phyloP scores from a whole-genome alignment of 2,888 invertebrate species.

The Lasius platythorax region DNA sequence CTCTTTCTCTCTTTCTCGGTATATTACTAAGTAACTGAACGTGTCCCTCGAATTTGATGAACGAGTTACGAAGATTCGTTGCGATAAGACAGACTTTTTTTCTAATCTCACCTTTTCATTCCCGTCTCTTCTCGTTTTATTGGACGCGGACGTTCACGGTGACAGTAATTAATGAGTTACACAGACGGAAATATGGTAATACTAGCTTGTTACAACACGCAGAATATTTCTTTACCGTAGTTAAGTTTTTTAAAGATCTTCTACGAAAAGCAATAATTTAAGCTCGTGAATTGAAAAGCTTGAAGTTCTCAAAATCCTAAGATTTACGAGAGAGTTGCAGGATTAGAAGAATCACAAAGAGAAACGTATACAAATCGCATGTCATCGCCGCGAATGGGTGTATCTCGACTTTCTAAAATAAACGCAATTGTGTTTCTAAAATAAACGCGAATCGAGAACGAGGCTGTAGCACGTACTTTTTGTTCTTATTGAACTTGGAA shows the following conservation, averaged over 20 bases:
- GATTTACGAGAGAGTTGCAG: conserved; percentile 17
- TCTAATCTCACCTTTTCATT: conserved; percentile 15
- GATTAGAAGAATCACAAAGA: not conserved
- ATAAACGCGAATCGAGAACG: not conserved
- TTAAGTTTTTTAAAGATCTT: not conserved
- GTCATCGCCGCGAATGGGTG: conserved; percentile 26
- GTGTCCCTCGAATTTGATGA: not conserved
- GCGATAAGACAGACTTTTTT: not conserved
- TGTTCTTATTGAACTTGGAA: not conserved
- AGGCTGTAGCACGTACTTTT: not conserved
- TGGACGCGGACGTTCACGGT: not conserved
- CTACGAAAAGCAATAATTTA: conserved; percentile 27
- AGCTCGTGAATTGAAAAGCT: not conserved
- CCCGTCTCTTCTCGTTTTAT: conserved; percentile 20
- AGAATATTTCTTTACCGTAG: not conserved
- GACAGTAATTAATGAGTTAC: conserved; percentile 41
- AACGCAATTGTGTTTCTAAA: conserved; percentile 34
- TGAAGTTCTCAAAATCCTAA: conserved; percentile 30
- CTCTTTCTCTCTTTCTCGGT: not conserved
- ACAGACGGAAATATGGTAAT: not conserved
- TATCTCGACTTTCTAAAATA: conserved; percentile 39
- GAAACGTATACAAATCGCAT: conserved; percentile 11
- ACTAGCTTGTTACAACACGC: conserved; percentile 12
- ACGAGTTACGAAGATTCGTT: not conserved
- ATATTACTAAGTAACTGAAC: conserved; percentile 1